phyloP scores from a whole-genome alignment of 2,113 vertebrate genomes.

The Vulpes lagopus region DNA sequence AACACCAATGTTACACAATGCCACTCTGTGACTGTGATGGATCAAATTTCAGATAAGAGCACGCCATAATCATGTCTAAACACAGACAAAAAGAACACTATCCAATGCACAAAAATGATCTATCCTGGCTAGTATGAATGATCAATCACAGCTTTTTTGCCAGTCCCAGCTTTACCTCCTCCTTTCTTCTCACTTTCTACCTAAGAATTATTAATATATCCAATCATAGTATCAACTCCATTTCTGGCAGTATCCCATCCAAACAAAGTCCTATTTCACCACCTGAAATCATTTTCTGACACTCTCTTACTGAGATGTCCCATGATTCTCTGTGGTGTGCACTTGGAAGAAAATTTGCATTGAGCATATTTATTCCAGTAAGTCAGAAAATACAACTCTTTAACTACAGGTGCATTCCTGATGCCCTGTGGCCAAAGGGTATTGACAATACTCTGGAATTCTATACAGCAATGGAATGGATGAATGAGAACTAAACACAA shows the following conservation, averaged over 20 bases:
- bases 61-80: not conserved
- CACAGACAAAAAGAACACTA: not conserved
- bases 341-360: too few species aligned
- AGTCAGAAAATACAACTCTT: slow-evolving; percentile 24
- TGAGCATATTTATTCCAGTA: not conserved
- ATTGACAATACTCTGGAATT: not conserved
- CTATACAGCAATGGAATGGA: not conserved
- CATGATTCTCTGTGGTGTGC: not conserved
- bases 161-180: not conserved
- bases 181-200: not conserved
- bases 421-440: not conserved
- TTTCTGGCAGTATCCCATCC: not conserved
- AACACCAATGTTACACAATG: not conserved
- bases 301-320: not conserved
- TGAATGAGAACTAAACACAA: not conserved
- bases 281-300: not conserved
- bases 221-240: not conserved
- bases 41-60: slow-evolving; percentile 15
- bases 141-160: not conserved
- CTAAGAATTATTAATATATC: not conserved
- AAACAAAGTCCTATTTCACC: slow-evolving; percentile 15
- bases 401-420: not conserved
- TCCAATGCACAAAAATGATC: slow-evolving; percentile 9
- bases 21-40: not conserved
- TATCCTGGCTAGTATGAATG: not conserved